Percentiles rank a stretch among this genome's conserved stretches.
Evolutionary conservation across 2,113 vertebrate genomes (phyloP).

Genomic region (Myocastor coypus): DNA sequence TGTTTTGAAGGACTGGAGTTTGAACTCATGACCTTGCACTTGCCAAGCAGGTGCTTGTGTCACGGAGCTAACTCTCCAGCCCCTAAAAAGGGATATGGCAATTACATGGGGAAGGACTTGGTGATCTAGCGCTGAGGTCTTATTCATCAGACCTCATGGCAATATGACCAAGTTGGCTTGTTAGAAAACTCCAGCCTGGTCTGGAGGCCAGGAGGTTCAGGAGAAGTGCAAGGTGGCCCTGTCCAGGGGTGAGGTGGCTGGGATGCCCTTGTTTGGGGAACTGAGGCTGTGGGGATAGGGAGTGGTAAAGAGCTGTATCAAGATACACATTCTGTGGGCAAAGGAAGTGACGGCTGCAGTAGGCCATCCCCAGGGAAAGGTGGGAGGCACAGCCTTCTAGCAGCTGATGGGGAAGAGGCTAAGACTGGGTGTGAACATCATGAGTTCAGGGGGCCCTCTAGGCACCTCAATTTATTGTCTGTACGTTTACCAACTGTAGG

Average conservation of each 20-base stretch:
- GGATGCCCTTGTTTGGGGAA: background rate
- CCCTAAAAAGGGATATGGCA: no score
- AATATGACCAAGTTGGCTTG: background rate
- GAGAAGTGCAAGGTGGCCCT: rapidly evolving
- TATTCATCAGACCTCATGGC: no score
- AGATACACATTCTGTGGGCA: background rate
- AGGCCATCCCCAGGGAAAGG: no score
- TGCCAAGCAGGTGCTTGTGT: no score
- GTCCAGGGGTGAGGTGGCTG: background rate
- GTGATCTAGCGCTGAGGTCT: background rate
- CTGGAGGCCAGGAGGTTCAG: background rate
- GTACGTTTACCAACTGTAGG: background rate
- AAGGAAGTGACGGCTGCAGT: background rate
- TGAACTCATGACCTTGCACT: no score
- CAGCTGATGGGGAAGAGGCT: background rate
- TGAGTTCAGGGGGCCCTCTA: background rate
- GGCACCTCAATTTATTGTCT: background rate
- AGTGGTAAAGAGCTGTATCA: background rate
- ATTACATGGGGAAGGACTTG: no score
- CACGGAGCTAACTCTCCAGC: no score
- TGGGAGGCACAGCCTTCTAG: background rate
- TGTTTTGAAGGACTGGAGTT: no score
- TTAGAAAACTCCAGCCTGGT: background rate
- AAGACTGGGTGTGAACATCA: background rate
- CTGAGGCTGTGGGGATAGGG: background rate